Base-by-base conservation (phyloP, 2,888 invertebrate species). In the Zonitis immaculata region DNA sequence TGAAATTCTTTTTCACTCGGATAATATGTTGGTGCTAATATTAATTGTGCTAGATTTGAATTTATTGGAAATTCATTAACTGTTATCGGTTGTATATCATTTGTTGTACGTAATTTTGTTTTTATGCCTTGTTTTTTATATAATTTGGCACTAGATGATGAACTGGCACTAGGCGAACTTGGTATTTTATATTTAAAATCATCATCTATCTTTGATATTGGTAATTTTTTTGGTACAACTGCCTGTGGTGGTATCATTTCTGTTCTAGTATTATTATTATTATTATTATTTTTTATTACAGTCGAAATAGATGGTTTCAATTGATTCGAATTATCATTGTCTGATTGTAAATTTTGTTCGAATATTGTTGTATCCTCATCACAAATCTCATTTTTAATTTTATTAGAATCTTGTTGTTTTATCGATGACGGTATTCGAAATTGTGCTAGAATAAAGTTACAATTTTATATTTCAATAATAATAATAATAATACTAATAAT, bases 1-100 rank as follows among this genome's bases (percentile, higher is more conserved):
- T 85, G 79, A 69, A 95, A 94, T 68, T 95, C 92, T 63, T 87
- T 87, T 56, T 87, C 87, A 0, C 86, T 85, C 0, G 93, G 94
- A 67, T 85, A 80, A 72, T 89, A 95, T 0, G 86, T 82, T 0
- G 90, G 91, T 0, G 91, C 91, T 57, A 89, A 87, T 0, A 85
- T 81, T 59, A 88, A 75, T 62, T 81, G 79, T 0, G 82, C 79
- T 26, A 78, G 74, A 62, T 76, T 63, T 14, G 56, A 60, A 26
- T 73, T 72, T 14, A 75, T 73, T 1, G 80, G 80, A 61, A 80
- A 80, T 20, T 75, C 66, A 66, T 78, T 59, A 67, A 77, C 60
- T 50, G 71, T 73, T 4, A 77, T 68, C 2, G 77, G 71, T 18
- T 64, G 62, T 28, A 69, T 65, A 42, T 63, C 59, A 22, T 74